Evolutionary conservation across 2,113 vertebrate genomes (phyloP), one percentile per base, ranked within the genome.

Genomic region (Nematolebias whitei): DNA sequence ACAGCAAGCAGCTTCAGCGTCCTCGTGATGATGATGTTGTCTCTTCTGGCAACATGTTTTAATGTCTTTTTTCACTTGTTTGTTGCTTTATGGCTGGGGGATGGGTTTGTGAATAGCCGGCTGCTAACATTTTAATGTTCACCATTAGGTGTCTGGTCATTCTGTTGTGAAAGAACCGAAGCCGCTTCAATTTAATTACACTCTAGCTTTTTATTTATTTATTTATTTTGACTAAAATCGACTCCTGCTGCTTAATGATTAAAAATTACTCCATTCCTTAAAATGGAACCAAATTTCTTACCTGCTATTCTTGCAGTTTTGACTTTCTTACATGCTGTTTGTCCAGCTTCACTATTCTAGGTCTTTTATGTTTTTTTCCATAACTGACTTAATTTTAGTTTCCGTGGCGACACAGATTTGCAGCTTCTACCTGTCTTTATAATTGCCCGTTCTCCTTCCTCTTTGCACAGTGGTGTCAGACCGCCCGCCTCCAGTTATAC

Each of bases 401-500:
- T 45, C n/a, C 52, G 41, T 20, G 5, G n/a, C 22, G 23, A 20
- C 71, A 76, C 47, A 40, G 48, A 71, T 72, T 64, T 57, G 43
- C 58, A 58, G 26, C 40, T 63, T 69, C 53, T 52, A 56, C 40
- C 20, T 16, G 23, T 47, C 11, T 64, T 57, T 60, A 48, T 66
- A 71, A 66, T 78, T 62, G 44, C 51, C 57, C 29, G 8, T 49
- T 77, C 51, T 56, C 2, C 24, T 67, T 70, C 41, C 54, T 71
- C 44, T 59, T 66, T 80, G 20, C 79, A 47, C 92, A 99, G 98
- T 98, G 52, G 95, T 99, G 79, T 96, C 96, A 19, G 98, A 99
- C 82, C 94, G 97, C 43, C 98, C 97, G 48, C 98, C 98, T 7
- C 98, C 98, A 1, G 93, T 99, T 55, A 96, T 99, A 85, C 94